These are phyloP conservation scores for Agonum fuliginosum DNA, from an alignment of 2,888 invertebrate species.

Conservation along the genomic window DNA sequence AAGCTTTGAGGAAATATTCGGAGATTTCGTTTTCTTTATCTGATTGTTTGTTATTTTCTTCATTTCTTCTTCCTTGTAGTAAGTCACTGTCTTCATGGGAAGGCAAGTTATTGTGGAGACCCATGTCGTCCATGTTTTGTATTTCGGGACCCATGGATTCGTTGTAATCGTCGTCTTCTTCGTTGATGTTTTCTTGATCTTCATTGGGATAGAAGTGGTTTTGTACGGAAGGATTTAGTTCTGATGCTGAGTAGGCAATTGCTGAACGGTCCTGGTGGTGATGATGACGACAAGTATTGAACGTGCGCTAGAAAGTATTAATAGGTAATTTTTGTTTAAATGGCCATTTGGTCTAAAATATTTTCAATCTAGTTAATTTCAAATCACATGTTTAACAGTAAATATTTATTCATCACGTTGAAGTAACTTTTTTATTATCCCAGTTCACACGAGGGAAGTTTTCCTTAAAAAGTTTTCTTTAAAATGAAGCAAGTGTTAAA, in stretches of 20 bases:
- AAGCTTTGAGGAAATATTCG: constrained; percentile 25
- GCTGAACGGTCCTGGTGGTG: constrained; percentile 1
- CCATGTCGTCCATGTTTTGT: not conserved
- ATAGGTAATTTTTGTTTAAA: too few relatives aligned
- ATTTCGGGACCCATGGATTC: not conserved
- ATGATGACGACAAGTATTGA: not conserved
- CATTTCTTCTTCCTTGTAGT: too few relatives aligned
- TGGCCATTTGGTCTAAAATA: too few relatives aligned
- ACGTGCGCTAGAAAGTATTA: too few relatives aligned
- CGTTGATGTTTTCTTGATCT: not conserved
- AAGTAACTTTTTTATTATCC: too few relatives aligned
- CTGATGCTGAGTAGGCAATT: not conserved
- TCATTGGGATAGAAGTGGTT: not conserved
- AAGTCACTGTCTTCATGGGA: too few relatives aligned
- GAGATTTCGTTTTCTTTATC: constrained; percentile 22
- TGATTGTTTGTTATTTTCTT: not conserved
- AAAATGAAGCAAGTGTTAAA: too few relatives aligned
- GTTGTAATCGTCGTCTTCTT: not conserved
- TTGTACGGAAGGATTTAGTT: not conserved
- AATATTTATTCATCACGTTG: too few relatives aligned
- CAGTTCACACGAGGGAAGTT: too few relatives aligned
- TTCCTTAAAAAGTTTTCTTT: too few relatives aligned
- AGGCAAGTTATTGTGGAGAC: not conserved
- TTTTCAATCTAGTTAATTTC: too few relatives aligned
- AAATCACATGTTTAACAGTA: too few relatives aligned